Conservation (phyloP, 2,888 invertebrate genomes). For the Calliopum simillimum region DNA sequence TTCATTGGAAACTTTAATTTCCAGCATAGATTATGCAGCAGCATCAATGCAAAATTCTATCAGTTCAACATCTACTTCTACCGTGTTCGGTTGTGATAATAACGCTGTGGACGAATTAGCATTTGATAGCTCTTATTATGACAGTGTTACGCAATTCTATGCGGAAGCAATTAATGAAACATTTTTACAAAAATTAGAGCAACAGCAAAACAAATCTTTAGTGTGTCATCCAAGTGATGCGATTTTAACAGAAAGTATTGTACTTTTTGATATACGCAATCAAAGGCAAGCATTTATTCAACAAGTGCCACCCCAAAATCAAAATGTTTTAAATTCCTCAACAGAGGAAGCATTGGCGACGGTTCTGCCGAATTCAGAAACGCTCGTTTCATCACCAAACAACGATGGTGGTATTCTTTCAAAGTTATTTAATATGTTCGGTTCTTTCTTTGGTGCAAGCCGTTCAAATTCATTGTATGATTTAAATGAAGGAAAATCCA, state of each 20-base stretch:
- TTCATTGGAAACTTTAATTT: constrained; percentile 56
- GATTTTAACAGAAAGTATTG: constrained; percentile 53
- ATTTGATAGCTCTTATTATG: constrained; percentile 43
- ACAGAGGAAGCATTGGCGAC: constrained; percentile 25
- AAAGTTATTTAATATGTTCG: constrained; percentile 59
- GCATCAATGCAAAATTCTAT: constrained; percentile 37
- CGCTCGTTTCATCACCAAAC: not conserved
- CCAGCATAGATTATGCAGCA: constrained; percentile 47
- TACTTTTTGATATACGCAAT: constrained; percentile 61
- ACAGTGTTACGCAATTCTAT: constrained; percentile 45
- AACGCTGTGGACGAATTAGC: constrained; percentile 43
- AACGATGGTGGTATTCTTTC: constrained; percentile 51
- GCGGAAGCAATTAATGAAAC: constrained; percentile 34
- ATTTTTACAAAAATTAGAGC: constrained; percentile 52
- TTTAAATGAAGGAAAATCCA: constrained; percentile 34
- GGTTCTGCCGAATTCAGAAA: constrained; percentile 6
- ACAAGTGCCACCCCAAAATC: constrained; percentile 12
- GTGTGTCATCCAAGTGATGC: not conserved
- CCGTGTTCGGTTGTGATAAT: constrained; percentile 1
- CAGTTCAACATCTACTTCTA: constrained; percentile 47
- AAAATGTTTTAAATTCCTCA: constrained; percentile 14
- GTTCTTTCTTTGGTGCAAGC: constrained; percentile 56
- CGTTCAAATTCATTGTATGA: constrained; percentile 45
- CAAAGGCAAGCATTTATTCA: constrained; percentile 37
- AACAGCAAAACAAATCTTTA: constrained; percentile 35